phyloP scores from a whole-genome alignment of 2,888 invertebrate genomes.

The Idaea aversata region DNA sequence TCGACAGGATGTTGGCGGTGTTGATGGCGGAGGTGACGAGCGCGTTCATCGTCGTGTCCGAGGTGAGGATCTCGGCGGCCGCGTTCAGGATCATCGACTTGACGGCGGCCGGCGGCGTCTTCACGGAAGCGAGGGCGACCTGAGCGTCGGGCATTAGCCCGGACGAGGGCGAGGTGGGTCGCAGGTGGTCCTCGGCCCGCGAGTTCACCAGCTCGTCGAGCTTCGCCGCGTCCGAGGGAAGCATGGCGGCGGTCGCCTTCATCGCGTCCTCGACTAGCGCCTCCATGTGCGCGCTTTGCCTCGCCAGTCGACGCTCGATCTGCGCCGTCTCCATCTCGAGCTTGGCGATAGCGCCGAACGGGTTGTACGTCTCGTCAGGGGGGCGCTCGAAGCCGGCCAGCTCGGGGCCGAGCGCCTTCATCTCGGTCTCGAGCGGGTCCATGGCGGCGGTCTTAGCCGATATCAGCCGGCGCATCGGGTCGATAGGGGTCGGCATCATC shows the following conservation, averaged over 20 bases:
- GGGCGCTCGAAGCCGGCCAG: constrained; percentile 52
- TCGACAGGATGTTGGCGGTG: constrained; percentile 70
- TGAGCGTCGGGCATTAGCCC: constrained; percentile 20
- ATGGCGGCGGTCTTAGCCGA: constrained; percentile 46
- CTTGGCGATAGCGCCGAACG: constrained; percentile 64
- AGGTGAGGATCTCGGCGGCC: constrained; percentile 85
- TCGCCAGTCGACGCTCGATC: constrained; percentile 61
- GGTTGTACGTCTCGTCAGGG: constrained; percentile 54
- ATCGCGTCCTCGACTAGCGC: constrained; percentile 73
- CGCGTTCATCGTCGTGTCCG: constrained; percentile 80
- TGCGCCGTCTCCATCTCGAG: constrained; percentile 60
- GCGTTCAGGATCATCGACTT: constrained; percentile 89
- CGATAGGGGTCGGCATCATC: constrained; percentile 45
- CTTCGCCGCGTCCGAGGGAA: constrained; percentile 70
- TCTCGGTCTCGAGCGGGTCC: constrained; percentile 47
- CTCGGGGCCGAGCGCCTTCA: constrained; percentile 58
- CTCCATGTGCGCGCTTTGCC: constrained; percentile 72
- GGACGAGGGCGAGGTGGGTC: neutral
- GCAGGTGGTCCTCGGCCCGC: constrained; percentile 61
- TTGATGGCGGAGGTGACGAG: constrained; percentile 78
- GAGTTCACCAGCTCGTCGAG: constrained; percentile 81
- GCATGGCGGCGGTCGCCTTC: constrained; percentile 68
- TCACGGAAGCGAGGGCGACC: constrained; percentile 65
- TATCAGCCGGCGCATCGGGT: constrained; percentile 60
- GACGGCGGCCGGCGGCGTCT: constrained; percentile 82